A percentile compares a stretch with the other conserved stretches of the same genome.
phyloP scores from a whole-genome alignment of 2,888 invertebrate species.

The Clunio marinus region DNA sequence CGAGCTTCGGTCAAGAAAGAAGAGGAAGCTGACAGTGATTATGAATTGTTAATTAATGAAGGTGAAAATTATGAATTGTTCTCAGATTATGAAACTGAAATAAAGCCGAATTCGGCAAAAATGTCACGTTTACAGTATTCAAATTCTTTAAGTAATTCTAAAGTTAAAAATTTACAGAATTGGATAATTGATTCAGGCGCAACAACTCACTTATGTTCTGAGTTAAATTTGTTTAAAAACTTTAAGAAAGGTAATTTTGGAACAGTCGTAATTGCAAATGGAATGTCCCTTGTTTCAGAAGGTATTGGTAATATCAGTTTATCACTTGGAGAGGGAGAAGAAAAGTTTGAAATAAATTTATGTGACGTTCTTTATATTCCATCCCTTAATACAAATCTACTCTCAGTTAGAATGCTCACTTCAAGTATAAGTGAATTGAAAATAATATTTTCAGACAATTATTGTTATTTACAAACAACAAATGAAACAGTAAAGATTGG shows the following conservation, averaged over 20 bases:
- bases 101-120: not conserved
- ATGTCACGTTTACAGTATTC: not conserved
- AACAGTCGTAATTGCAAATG: not conserved
- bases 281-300: not conserved
- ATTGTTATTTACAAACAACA: not conserved
- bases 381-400: not conserved
- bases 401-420: not conserved
- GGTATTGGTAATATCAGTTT: not conserved
- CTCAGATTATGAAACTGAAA: not conserved
- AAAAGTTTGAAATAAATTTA: not conserved
- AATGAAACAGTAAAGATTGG: not conserved
- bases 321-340: not conserved
- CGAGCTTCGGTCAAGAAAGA: not conserved
- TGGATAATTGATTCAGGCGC: slow-evolving; percentile 3
- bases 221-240: not conserved
- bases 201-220: not conserved
- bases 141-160: not conserved
- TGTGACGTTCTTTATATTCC: not conserved
- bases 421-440: not conserved
- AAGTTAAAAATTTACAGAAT: no score
- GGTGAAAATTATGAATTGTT: not conserved
- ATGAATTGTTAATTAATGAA: not conserved
- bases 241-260: not conserved
- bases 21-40: not conserved
- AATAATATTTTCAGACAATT: not conserved